Evolutionary conservation across 2,113 vertebrate genomes (phyloP), one percentile per base, ranked within the genome.

Genomic region (Zapus hudsonius): DNA sequence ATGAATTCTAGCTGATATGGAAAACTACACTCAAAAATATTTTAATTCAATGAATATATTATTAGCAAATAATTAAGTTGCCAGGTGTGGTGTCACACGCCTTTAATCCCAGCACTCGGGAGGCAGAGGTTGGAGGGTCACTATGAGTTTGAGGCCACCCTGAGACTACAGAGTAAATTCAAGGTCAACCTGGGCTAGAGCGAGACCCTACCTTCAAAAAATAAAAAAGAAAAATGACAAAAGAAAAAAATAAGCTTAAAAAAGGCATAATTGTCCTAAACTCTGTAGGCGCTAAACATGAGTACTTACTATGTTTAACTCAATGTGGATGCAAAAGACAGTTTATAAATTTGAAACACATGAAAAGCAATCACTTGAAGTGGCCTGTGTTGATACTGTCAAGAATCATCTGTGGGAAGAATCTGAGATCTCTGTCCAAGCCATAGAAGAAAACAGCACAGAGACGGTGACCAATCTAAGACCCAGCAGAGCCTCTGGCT

Each of bases 11-110:
- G 72, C 7, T 57, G 2, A 38, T 47, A 72, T 27, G 29, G 61
- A 90, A 95, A 96, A 92, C 33, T 52, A 15, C 19, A 36, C 13
- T 72, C 17, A 38, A 84, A 93, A 85, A 84, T 73, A 81, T 44
- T 89, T 81, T 87, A 80, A 75, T 91, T 79, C 73, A 59, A 19
- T 42, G 82, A 87, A 67, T 36, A 42, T 44, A 80, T 17, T 42
- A 7, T 66, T 59, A 82, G 15, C 74, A 92, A 91, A 72, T 13
- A 63, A 64, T 19, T 55, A n/a, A n/a, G 11, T 44, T 67, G n/a
- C n/a, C n/a, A 12, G 47, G 47, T 12, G 12, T 47, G 47, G 47
- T 47, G 47, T 7, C 47, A 47, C 47, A 47, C 12, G 47, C 47
- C 47, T 47, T 47, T 47, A 47, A 47, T 47, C 47, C 47, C 47